Percentiles rank a stretch among this genome's conserved stretches.
Conservation (phyloP, 2,113 vertebrate genomes). For the Psammodynastes pulverulentus region DNA sequence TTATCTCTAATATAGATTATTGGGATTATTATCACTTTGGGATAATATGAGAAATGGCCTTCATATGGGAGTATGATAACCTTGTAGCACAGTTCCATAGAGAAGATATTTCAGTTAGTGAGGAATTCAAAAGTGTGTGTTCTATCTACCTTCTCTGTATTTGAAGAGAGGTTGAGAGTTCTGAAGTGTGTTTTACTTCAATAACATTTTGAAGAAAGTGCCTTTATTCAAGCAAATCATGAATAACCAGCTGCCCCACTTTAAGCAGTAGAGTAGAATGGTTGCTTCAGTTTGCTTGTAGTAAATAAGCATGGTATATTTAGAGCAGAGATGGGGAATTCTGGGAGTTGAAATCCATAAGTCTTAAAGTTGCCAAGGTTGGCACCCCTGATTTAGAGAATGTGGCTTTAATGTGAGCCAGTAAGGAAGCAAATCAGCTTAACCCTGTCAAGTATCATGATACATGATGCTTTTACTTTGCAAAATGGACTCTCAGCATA, state of each 20-base stretch:
- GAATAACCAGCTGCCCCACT: not conserved
- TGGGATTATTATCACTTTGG: not conserved
- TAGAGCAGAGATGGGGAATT: not conserved
- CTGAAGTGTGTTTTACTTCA: not conserved
- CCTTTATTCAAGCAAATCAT: not conserved
- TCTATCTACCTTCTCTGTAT: not conserved
- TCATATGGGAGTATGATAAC: not conserved
- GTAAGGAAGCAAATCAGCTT: too few species aligned
- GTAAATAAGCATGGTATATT: not conserved
- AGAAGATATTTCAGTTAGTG: not conserved
- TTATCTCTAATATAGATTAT: not conserved
- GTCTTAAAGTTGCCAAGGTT: too few species aligned
- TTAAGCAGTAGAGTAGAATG: not conserved
- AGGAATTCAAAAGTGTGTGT: not conserved
- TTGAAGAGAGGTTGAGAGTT: not conserved
- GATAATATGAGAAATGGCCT: not conserved
- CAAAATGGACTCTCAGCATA: too few species aligned
- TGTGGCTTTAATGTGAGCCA: too few species aligned
- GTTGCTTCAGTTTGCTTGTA: not conserved
- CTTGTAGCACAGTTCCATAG: not conserved
- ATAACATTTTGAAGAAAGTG: not conserved
- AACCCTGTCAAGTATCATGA: too few species aligned
- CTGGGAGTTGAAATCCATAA: too few species aligned
- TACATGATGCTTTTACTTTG: too few species aligned
- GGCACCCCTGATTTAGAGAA: too few species aligned